Conservation (phyloP, 2,113 vertebrate genomes). For the Leucosticte australis region DNA sequence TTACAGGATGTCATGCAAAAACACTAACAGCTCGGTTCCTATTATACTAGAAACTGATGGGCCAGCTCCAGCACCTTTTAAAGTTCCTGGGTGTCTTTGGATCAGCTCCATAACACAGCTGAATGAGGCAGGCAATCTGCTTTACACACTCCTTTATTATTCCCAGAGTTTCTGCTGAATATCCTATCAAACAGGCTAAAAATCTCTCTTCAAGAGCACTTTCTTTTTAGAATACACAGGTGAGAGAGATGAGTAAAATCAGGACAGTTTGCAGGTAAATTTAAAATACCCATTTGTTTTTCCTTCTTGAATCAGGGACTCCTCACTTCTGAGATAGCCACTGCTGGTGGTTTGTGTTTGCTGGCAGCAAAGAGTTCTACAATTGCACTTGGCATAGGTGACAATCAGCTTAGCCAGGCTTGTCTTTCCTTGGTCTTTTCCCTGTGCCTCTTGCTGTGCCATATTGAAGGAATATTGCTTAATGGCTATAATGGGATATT, state of each 20-base stretch:
- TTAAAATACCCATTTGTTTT: background rate
- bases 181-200: background rate
- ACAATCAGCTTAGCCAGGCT: background rate
- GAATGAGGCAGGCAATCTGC: background rate
- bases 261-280: background rate
- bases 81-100: background rate
- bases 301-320: background rate
- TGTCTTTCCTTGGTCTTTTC: background rate
- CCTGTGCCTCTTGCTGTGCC: background rate
- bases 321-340: background rate
- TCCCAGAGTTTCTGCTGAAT: background rate
- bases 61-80: background rate
- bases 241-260: rapidly evolving
- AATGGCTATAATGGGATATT: background rate
- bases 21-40: background rate
- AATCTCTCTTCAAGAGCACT: background rate
- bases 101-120: background rate
- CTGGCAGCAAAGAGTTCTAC: background rate
- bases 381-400: background rate
- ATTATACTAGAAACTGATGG: background rate
- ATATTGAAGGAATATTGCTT: background rate
- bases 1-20: slow-evolving; percentile 11
- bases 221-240: background rate
- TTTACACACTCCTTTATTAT: background rate
- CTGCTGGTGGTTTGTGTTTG: background rate